Conservation (phyloP, 2,888 invertebrate genomes). For the Drosophila phalerata region DNA sequence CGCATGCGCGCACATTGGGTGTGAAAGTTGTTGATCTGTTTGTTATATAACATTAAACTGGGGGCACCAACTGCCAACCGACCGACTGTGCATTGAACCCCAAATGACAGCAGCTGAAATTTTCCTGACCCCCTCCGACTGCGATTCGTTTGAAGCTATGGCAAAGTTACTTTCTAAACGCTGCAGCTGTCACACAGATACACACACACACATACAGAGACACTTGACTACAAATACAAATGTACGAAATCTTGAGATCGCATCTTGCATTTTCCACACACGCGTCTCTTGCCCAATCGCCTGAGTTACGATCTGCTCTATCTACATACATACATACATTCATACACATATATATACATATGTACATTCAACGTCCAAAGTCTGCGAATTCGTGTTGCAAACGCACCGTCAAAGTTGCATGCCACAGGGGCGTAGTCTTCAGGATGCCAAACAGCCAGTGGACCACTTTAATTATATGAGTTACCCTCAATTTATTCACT, state of each 20-base stretch:
- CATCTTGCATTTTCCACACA: constrained; percentile 68
- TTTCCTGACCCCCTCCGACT: constrained; percentile 68
- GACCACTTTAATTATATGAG: not conserved
- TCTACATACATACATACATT: too few relatives aligned
- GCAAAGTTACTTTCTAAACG: constrained; percentile 76
- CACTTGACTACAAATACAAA: constrained; percentile 22
- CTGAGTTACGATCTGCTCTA: constrained; percentile 61
- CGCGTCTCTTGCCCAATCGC: constrained; percentile 69
- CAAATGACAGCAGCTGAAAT: constrained; percentile 76
- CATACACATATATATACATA: not conserved
- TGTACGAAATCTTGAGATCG: constrained; percentile 54
- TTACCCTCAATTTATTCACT: not conserved
- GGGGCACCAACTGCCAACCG: constrained; percentile 5
- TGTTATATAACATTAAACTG: constrained; percentile 62
- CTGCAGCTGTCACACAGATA: constrained; percentile 37
- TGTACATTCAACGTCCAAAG: constrained; percentile 24
- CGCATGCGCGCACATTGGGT: constrained; percentile 64
- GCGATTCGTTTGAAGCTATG: constrained; percentile 4
- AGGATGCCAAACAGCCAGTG: not conserved
- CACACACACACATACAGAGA: constrained; percentile 26
- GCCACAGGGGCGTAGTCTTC: constrained; percentile 39
- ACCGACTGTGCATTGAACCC: constrained; percentile 76
- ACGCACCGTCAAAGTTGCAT: constrained; percentile 57
- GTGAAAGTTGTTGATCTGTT: constrained; percentile 81
- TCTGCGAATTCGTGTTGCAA: constrained; percentile 65